A percentile compares a stretch with the other conserved stretches of the same genome.
Conservation (phyloP, 2,888 invertebrate species). For the Cephus pygmeus region DNA sequence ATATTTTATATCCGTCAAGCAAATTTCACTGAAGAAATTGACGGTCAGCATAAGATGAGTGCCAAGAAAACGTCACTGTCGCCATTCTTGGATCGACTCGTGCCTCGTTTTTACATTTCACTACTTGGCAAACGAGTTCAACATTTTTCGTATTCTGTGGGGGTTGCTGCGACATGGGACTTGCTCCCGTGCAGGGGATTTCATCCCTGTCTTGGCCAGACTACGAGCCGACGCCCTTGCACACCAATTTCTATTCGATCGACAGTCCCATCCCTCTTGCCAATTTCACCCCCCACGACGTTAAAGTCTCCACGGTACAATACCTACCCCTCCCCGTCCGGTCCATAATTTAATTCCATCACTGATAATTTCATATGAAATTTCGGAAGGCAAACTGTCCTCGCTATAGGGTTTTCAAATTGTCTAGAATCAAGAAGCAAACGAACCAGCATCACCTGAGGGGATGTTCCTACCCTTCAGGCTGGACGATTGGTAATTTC, state of each 20-base stretch:
- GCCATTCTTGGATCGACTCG: not conserved
- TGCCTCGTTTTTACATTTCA: not conserved
- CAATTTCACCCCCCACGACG: not conserved
- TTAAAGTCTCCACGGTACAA: not conserved
- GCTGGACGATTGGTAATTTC: slow-evolving; percentile 37
- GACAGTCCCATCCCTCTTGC: slow-evolving; percentile 18
- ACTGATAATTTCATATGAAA: not conserved
- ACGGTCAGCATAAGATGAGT: not conserved
- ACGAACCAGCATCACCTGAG: not conserved
- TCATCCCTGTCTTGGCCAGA: slow-evolving; percentile 19
- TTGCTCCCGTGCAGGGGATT: not conserved
- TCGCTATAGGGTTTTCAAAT: not conserved
- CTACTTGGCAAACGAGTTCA: not conserved
- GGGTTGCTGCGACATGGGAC: not conserved
- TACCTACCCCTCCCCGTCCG: not conserved
- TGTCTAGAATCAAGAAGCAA: not conserved
- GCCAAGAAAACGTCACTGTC: not conserved
- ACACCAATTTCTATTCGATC: slow-evolving; percentile 25
- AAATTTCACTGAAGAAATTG: not conserved
- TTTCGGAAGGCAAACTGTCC: not conserved
- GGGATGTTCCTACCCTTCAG: slow-evolving; percentile 4
- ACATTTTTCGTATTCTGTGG: not conserved
- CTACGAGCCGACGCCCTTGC: slow-evolving; percentile 6
- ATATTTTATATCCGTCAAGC: not conserved
- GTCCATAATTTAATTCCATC: not conserved